Evolutionary conservation across 37 sponge, comb jelly and placozoan genomes (phyloP).

Genomic region (Hormiphora californensis): DNA sequence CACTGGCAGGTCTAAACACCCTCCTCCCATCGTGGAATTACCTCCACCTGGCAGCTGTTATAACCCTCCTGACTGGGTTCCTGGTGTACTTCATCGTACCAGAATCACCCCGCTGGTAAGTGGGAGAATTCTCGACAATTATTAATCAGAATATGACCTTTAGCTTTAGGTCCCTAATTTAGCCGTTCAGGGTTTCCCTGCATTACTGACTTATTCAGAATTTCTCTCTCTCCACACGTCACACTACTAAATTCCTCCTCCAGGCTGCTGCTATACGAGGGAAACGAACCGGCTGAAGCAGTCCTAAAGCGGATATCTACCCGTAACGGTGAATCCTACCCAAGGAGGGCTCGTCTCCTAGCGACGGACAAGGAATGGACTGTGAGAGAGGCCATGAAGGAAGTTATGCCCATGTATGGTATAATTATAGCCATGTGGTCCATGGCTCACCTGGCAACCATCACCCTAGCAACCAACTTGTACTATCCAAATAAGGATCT

Average conservation of each 20-base stretch:
- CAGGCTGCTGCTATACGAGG: neutral
- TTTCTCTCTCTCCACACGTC: neutral
- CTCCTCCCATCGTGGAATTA: neutral
- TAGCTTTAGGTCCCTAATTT: too few relatives aligned
- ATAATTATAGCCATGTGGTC: neutral
- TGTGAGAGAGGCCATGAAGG: neutral
- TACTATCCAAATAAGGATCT: neutral
- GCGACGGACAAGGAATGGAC: neutral
- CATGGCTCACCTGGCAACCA: neutral
- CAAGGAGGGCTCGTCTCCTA: neutral
- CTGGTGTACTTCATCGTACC: neutral
- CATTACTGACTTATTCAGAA: neutral
- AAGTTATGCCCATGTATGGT: neutral
- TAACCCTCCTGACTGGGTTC: neutral
- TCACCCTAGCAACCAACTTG: neutral
- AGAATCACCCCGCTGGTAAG: conserved; percentile 10
- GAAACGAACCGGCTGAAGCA: neutral
- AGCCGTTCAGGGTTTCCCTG: too few relatives aligned
- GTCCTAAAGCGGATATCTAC: neutral
- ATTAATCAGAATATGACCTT: neutral
- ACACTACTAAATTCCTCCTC: neutral
- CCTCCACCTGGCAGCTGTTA: neutral
- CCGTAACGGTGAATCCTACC: neutral
- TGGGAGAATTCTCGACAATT: too few relatives aligned
- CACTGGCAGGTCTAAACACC: neutral